These are phyloP conservation scores for Nyctibius bracteatus DNA, from an alignment of 2,113 vertebrate genomes.

Conservation along the genomic window DNA sequence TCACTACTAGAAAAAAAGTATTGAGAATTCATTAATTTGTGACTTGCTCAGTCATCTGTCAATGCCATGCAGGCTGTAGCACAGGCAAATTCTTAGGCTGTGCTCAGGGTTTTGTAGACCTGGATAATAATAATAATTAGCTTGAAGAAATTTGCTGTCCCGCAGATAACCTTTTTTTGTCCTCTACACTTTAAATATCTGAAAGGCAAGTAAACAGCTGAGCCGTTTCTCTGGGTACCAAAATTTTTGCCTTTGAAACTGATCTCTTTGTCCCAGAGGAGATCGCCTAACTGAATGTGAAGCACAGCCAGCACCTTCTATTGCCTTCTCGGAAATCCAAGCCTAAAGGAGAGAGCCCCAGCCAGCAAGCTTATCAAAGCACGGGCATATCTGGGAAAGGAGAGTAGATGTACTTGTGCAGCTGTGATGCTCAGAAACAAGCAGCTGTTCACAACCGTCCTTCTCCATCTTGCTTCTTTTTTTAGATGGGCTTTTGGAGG, in stretches of 20 bases:
- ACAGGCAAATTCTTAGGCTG: not conserved
- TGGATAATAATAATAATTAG: not conserved
- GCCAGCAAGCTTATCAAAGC: not conserved
- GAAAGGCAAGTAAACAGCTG: not conserved
- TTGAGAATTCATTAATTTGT: not conserved
- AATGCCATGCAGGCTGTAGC: not conserved
- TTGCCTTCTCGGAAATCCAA: not conserved
- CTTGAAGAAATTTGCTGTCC: not conserved
- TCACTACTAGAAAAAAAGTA: not conserved
- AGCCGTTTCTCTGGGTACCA: not conserved
- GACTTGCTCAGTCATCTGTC: not conserved
- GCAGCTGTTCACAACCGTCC: not conserved
- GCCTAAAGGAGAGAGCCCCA: not conserved
- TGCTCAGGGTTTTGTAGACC: not conserved
- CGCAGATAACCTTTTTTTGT: not conserved
- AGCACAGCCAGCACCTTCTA: not conserved
- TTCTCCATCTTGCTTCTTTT: not conserved
- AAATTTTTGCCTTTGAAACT: not conserved
- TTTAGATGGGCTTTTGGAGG: not conserved
- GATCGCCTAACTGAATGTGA: not conserved
- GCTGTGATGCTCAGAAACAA: not conserved
- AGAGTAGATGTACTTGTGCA: not conserved
- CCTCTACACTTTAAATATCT: not conserved
- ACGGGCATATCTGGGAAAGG: not conserved
- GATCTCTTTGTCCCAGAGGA: not conserved